Conservation (phyloP, 1,140 invertebrate species). For the Heliconius hermathena region DNA sequence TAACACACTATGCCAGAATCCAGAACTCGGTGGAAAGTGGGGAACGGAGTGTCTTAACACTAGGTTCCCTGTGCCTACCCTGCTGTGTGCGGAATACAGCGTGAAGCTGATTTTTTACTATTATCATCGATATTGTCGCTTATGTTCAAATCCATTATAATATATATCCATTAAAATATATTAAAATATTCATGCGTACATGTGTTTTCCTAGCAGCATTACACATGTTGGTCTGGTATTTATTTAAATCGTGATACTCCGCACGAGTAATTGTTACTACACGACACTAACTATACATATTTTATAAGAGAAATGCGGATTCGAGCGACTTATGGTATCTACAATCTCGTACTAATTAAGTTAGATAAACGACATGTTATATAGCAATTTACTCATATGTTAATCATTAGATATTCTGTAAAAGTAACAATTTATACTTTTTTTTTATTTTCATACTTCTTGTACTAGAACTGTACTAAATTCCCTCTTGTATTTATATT, state of each 20-base stretch:
- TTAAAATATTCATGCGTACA: background rate
- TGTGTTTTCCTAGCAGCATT: background rate
- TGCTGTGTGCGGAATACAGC: too few relatives aligned
- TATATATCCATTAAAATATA: background rate
- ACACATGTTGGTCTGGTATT: slow-evolving; percentile 21
- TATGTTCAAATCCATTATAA: background rate
- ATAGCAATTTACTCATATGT: background rate
- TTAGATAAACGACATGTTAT: slow-evolving; percentile 2
- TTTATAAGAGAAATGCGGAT: slow-evolving; percentile 52
- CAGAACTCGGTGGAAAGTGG: too few relatives aligned
- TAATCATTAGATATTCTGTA: background rate
- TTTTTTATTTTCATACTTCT: too few relatives aligned
- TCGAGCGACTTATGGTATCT: slow-evolving; percentile 18
- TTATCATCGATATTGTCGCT: too few relatives aligned
- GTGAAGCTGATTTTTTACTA: too few relatives aligned
- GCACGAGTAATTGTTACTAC: slow-evolving; percentile 39
- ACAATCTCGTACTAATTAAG: slow-evolving; percentile 7
- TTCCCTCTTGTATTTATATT: too few relatives aligned
- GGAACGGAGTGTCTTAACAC: too few relatives aligned
- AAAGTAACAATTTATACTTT: too few relatives aligned
- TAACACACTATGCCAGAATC: too few relatives aligned
- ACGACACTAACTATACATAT: slow-evolving; percentile 47
- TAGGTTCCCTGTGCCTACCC: too few relatives aligned
- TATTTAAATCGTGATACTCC: slow-evolving; percentile 38
- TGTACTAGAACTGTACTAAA: too few relatives aligned